Evolutionary conservation across 2,113 vertebrate species (phyloP), one percentile per base, ranked within the genome.

Genomic region (Ailurus styani): DNA sequence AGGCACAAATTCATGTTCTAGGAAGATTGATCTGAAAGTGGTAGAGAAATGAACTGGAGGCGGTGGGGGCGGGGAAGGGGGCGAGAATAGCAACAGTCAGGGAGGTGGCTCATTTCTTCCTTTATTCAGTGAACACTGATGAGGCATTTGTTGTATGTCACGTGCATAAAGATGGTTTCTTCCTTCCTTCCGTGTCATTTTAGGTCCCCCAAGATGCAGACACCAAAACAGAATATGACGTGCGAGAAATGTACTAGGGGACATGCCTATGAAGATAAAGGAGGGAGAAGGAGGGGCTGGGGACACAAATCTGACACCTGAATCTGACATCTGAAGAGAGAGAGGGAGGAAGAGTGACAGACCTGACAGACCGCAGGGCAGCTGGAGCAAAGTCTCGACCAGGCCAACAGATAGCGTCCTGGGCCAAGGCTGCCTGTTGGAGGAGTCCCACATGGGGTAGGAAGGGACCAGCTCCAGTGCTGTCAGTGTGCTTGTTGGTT

Each of bases 281-380:
- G 47, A 62, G 11, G 40, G 25, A 54, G 70, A 55, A 27, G 18
- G 66, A 25, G 75, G 40, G 29, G 66, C 7, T 6, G 3, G 23
- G 1, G 17, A 13, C 25, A 21, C 13, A 3, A 6, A 9, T 11
- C 25, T 29, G 6, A 54, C 31, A 7, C 27, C 55, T 6, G 6
- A n/a, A n/a, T n/a, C n/a, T n/a, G n/a, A n/a, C n/a, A n/a, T n/a
- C n/a, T 9, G 11, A 40, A 47, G 47, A 45, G 4, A 78, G 31
- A 57, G 77, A 2, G 9, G 60, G 34, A 91, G 18, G 15, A 31
- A 29, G 47, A 34, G 7, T 3, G 2, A 57, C 14, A 27, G 68
- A 1, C 0, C 1, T 3, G 2, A 57, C 14, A 27, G 68, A 1
- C 0, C 1, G 0, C 15, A 0, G 21, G 3, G 3, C 34, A 20